Conservation (phyloP, 2,113 vertebrate genomes). For the Mustelus asterias region DNA sequence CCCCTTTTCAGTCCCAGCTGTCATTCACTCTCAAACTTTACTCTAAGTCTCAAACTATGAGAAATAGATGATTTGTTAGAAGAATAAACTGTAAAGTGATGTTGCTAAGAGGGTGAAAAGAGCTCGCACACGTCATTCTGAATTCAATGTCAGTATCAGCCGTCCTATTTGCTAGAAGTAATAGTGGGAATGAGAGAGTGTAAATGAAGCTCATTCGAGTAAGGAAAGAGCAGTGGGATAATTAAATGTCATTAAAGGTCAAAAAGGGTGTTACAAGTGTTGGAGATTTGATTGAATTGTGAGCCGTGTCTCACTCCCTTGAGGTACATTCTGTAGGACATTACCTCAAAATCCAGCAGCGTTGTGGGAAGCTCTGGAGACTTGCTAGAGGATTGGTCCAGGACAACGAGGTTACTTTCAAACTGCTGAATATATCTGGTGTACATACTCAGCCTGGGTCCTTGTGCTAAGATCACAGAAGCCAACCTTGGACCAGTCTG, state of each 20-base stretch:
- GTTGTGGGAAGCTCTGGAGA: constrained; percentile 62
- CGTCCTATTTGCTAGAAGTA: too few relatives aligned
- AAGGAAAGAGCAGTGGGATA: not conserved
- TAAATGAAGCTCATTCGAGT: not conserved
- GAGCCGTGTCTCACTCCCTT: not conserved
- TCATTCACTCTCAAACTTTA: too few relatives aligned
- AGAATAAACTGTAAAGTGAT: too few relatives aligned
- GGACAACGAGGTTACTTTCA: constrained; percentile 72
- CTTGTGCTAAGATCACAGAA: constrained; percentile 74
- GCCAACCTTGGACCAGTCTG: constrained; percentile 72
- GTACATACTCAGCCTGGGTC: constrained; percentile 71
- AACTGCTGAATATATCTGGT: constrained; percentile 76
- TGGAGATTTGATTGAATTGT: not conserved
- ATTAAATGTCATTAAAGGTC: not conserved
- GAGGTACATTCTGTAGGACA: constrained; percentile 34
- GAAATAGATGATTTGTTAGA: too few relatives aligned
- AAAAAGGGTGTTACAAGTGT: not conserved
- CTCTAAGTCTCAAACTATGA: too few relatives aligned
- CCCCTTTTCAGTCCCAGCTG: too few relatives aligned
- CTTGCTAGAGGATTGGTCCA: constrained; percentile 70
- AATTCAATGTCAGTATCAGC: too few relatives aligned
- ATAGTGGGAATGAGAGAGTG: not conserved
- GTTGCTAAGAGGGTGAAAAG: too few relatives aligned
- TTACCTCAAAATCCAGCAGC: constrained; percentile 80
- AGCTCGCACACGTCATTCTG: too few relatives aligned